Base-by-base conservation (phyloP, 2,888 invertebrate species). In the Vesta saturnalis region DNA sequence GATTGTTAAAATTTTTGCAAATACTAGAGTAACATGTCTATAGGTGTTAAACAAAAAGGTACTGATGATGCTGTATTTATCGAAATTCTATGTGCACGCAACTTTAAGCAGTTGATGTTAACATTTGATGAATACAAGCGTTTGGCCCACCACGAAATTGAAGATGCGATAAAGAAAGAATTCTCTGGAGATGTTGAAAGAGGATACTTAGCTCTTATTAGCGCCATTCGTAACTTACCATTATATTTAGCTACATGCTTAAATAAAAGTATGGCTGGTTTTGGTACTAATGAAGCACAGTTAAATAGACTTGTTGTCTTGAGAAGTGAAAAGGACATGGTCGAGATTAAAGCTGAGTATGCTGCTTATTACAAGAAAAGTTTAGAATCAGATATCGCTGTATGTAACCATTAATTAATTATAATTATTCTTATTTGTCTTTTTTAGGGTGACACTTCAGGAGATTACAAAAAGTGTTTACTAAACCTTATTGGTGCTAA, bases 1-100 rank as follows among this genome's bases (percentile, higher is more conserved):
- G n/a, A 87, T 18, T 4, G 12, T 43, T 39, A 19, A n/a, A n/a
- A 10, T n/a, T n/a, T n/a, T n/a, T 15, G 3, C 14, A 10, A 10
- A 54, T 2, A 15, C 23, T 5, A 2, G 39, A 8, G 39, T 16
- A 49, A n/a, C n/a, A n/a, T n/a, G n/a, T n/a, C n/a, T n/a, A n/a
- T 72, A 87, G 88, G 89, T 30, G 88, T 88, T 78, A 80, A 87
- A 3, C 83, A 84, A 56, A 80, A 93, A 60, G 95, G 96, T 62
- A 96, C 96, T 0, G 95, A 95, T 81, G 95, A 95, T 83, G 93
- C 93, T 0, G 89, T 89, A 60, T 95, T 97, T 85, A 94, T 95
- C 83, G 89, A 91, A 72, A 89, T 96, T 63, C 86, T 97, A 55
- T 94, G 94, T 75, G 91, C 93, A 64, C 90, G 95, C 75, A 93